Conservation (phyloP, 2,797 vertebrate genomes). For the Megaceryle alcyon region DNA sequence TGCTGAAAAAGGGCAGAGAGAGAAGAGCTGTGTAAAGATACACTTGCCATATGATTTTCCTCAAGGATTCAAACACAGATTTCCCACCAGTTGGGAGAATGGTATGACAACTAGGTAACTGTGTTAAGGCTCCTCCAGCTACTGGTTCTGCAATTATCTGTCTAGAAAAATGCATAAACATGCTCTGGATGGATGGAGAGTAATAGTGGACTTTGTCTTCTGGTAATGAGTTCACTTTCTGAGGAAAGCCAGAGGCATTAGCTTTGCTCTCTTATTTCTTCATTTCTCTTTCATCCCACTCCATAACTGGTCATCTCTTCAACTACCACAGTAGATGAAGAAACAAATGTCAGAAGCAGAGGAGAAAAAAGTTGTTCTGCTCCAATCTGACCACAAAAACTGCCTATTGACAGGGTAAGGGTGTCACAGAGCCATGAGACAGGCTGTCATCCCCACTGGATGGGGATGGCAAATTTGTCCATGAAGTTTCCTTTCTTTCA, state of each 20-base stretch:
- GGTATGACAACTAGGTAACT: not conserved
- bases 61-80: not conserved
- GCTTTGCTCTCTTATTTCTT: not conserved
- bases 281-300: not conserved
- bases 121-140: not conserved
- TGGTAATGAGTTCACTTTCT: not conserved
- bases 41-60: not conserved
- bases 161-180: not conserved
- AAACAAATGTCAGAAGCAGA: not conserved
- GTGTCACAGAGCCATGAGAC: not conserved
- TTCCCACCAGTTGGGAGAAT: not conserved
- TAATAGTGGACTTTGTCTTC: not conserved
- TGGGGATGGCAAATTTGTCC: not conserved
- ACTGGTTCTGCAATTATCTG: not conserved
- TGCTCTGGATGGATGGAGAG: not conserved
- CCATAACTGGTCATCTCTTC: not conserved
- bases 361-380: not conserved
- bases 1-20: not conserved
- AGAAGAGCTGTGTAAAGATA: not conserved
- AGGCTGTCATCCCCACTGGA: not conserved
- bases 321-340: not conserved
- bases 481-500: not conserved
- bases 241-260: not conserved
- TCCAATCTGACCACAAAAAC: not conserved
- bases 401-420: not conserved